These are phyloP conservation scores for Morone chrysops DNA, from an alignment of 2,113 vertebrate genomes.

Conservation along the genomic window DNA sequence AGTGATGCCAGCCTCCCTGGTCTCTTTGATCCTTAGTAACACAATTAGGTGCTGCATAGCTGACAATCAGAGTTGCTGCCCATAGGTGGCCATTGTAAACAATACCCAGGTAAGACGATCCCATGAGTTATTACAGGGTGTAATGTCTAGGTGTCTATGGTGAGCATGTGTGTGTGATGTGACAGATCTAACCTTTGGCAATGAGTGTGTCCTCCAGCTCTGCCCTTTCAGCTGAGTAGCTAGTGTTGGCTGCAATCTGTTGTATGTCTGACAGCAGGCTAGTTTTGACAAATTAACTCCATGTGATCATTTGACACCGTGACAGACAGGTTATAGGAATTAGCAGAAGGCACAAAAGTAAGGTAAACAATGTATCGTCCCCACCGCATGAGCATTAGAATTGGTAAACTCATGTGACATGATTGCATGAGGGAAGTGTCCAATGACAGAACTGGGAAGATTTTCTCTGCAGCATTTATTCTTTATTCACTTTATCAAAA, in stretches of 20 bases:
- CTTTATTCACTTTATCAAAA: conserved; percentile 28
- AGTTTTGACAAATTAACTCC: conserved; percentile 38
- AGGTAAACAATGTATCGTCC: neutral
- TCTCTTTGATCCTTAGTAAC: no score
- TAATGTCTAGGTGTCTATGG: no score
- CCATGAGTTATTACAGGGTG: no score
- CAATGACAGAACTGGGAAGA: conserved; percentile 1
- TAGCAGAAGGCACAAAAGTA: neutral
- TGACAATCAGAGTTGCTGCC: no score
- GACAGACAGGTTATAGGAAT: neutral
- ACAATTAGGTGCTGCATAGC: no score
- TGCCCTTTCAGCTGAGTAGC: conserved; percentile 51
- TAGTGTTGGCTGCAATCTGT: conserved; percentile 9
- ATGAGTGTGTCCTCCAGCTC: conserved; percentile 57
- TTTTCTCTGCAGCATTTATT: conserved; percentile 31
- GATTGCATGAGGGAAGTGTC: conserved; percentile 55
- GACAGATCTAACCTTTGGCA: conserved; percentile 64
- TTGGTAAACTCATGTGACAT: conserved; percentile 31
- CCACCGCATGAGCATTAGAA: neutral
- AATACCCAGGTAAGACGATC: no score
- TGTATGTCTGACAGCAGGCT: conserved; percentile 26
- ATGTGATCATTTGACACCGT: conserved; percentile 19
- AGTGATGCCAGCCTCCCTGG: no score
- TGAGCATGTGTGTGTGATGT: no score
- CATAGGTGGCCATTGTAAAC: no score